Percentiles rank a stretch among this genome's conserved stretches.
These are phyloP conservation scores for Redunca redunca DNA, from an alignment of 2,113 vertebrate genomes.

Conservation along the genomic window DNA sequence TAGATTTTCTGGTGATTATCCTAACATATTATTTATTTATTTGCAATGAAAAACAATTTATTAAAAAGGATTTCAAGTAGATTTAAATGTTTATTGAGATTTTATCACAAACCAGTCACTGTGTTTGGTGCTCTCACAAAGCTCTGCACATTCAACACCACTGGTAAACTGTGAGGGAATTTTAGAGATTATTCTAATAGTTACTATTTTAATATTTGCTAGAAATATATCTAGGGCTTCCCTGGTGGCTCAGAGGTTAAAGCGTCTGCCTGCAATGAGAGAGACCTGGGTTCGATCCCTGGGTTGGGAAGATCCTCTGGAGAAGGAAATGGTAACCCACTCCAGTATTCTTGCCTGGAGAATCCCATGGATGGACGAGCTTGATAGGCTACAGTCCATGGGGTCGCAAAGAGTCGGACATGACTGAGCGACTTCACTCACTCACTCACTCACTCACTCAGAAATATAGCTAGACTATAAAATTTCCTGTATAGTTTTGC, in stretches of 20 bases:
- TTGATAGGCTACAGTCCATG: too few species aligned
- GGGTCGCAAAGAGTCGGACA: too few species aligned
- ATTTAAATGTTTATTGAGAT: not conserved
- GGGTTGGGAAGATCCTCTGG: too few species aligned
- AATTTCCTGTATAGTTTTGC: not conserved
- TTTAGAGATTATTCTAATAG: not conserved
- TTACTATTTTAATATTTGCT: not conserved
- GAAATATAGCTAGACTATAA: not conserved
- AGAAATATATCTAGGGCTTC: not conserved
- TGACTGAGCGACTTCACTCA: too few species aligned
- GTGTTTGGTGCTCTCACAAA: not conserved
- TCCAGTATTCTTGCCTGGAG: too few species aligned
- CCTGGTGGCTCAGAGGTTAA: too few species aligned
- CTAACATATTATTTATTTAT: not conserved
- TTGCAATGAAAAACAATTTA: not conserved
- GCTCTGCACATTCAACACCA: not conserved
- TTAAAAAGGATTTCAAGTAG: not conserved
- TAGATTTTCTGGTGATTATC: not conserved
- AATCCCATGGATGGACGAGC: too few species aligned
- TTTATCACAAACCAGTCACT: not conserved
- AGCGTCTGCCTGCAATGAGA: too few species aligned
- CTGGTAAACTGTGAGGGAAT: not conserved
- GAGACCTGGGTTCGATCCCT: too few species aligned
- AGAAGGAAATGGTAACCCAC: too few species aligned
- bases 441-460: too few species aligned